Conservation (phyloP, 2,113 vertebrate species). For the Ochotona princeps region DNA sequence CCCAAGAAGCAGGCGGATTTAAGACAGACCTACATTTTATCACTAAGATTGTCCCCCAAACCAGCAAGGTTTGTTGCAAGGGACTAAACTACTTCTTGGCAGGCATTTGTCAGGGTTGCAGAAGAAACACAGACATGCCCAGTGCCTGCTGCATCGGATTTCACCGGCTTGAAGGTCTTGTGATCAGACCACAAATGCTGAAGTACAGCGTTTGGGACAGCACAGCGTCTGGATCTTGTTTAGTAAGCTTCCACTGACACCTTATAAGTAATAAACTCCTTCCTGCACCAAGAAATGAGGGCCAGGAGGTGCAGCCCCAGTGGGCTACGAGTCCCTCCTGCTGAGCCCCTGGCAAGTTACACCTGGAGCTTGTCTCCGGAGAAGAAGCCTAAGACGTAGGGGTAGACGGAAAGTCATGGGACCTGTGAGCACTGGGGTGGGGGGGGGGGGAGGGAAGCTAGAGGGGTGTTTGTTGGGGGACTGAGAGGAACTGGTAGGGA, state of each 20-base stretch:
- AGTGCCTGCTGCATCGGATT: background rate
- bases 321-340: background rate
- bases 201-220: accelerated
- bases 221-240: accelerated
- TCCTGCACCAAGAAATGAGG: background rate
- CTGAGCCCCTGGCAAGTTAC: background rate
- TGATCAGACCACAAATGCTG: background rate
- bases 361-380: background rate
- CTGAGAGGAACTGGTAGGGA: background rate
- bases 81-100: background rate
- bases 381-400: background rate
- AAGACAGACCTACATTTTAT: background rate
- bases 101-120: background rate
- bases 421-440: accelerated
- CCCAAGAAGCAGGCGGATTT: constrained; percentile 3
- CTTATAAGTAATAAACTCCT: background rate
- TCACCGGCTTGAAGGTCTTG: background rate
- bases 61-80: background rate
- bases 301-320: background rate
- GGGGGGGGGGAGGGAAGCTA: background rate
- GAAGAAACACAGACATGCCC: background rate
- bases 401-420: no score
- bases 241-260: background rate
- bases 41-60: background rate
- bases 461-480: background rate